phyloP scores from a whole-genome alignment of 2,113 vertebrate species.

The Paramisgurnus dabryanus region DNA sequence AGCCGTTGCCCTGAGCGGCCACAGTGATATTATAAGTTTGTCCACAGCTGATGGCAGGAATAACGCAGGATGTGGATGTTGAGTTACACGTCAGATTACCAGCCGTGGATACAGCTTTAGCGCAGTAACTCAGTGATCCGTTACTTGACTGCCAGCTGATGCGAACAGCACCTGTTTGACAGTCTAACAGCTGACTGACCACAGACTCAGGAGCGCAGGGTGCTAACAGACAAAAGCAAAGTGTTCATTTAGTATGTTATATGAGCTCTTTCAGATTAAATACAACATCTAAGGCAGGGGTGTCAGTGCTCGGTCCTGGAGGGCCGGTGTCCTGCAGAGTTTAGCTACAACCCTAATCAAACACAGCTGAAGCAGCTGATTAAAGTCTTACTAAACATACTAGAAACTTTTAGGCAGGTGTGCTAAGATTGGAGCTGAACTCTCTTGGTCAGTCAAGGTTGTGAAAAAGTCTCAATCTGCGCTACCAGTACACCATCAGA shows the following conservation, averaged over 20 bases:
- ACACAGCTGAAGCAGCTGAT: too few relatives aligned
- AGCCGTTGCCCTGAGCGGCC: slow-evolving; percentile 36
- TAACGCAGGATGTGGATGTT: slow-evolving; percentile 23
- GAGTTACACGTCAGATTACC: slow-evolving; percentile 12
- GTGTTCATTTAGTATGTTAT: background rate
- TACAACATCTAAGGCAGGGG: background rate
- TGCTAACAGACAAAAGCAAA: slow-evolving; percentile 30
- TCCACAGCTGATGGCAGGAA: slow-evolving; percentile 47
- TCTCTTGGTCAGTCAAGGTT: too few relatives aligned
- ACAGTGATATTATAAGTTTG: slow-evolving; percentile 52
- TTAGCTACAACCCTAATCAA: too few relatives aligned
- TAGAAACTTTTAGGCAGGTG: too few relatives aligned
- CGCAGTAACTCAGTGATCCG: slow-evolving; percentile 46
- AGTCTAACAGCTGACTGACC: slow-evolving; percentile 34
- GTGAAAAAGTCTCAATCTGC: too few relatives aligned
- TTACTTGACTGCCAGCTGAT: slow-evolving; percentile 46
- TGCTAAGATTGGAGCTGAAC: too few relatives aligned
- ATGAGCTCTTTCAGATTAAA: background rate
- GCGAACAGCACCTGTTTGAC: slow-evolving; percentile 34
- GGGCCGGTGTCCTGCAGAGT: too few relatives aligned
- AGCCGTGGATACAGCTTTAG: slow-evolving; percentile 20
- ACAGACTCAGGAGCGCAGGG: slow-evolving; percentile 51
- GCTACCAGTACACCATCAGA: too few relatives aligned
- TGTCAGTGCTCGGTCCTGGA: too few relatives aligned
- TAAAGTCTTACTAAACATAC: too few relatives aligned